phyloP scores from a whole-genome alignment of 1,140 invertebrate species.

The Anthonomus grandis region DNA sequence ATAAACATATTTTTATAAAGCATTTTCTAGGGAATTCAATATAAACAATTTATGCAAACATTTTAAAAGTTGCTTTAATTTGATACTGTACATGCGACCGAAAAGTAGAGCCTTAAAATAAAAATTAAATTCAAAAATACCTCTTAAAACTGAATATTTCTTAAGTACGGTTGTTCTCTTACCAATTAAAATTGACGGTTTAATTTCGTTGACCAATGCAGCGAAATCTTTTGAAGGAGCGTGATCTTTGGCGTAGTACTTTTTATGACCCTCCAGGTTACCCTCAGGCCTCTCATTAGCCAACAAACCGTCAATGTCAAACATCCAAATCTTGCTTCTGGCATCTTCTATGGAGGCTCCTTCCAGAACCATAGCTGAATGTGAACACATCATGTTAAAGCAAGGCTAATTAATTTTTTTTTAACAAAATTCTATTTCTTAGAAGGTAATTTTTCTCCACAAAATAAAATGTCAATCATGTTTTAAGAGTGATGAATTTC shows the following conservation, averaged over 20 bases:
- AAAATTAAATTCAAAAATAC: no score
- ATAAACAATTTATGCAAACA: no score
- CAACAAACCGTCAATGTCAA: slow-evolving; percentile 79
- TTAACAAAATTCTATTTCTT: no score
- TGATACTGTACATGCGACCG: no score
- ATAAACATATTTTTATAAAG: no score
- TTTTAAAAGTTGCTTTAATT: no score
- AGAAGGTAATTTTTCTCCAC: neutral
- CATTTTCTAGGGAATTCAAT: no score
- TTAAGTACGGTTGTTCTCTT: no score
- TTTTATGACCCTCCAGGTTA: slow-evolving; percentile 71
- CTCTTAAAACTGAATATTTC: no score
- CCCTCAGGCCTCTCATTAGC: slow-evolving; percentile 71
- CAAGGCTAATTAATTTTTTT: no score
- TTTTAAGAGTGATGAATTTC: neutral
- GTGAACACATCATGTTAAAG: no score
- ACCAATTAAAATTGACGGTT: slow-evolving; percentile 85
- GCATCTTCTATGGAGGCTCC: slow-evolving; percentile 75
- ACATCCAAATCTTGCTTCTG: slow-evolving; percentile 81
- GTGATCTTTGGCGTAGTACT: slow-evolving; percentile 79
- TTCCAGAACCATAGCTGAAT: slow-evolving; percentile 51
- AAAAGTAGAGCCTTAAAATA: no score
- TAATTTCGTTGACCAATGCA: slow-evolving; percentile 75
- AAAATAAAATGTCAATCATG: neutral
- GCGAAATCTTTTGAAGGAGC: slow-evolving; percentile 71